Conservation (phyloP, 2,888 invertebrate genomes). For the Unio delphinus region DNA sequence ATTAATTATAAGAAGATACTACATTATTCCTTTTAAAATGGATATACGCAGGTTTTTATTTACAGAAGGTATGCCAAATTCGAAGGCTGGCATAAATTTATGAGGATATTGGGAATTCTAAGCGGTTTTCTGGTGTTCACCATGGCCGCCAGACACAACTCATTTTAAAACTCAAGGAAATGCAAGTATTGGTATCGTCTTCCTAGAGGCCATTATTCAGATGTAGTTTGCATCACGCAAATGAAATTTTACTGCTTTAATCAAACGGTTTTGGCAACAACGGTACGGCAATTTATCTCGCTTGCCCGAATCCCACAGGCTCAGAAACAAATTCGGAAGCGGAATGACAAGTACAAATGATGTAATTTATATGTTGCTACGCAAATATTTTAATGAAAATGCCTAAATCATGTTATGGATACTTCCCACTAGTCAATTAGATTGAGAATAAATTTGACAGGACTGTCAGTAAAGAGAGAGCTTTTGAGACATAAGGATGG, state of each 20-base stretch:
- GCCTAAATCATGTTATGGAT: conserved; percentile 31
- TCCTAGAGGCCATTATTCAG: conserved; percentile 43
- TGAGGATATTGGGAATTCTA: too few species aligned
- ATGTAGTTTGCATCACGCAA: conserved; percentile 42
- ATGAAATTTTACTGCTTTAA: conserved; percentile 47
- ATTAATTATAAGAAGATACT: too few species aligned
- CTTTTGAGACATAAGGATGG: conserved; percentile 31
- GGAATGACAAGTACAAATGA: conserved; percentile 41
- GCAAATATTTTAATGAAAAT: conserved; percentile 44
- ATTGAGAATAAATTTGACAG: conserved; percentile 37
- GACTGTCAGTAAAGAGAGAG: conserved; percentile 40
- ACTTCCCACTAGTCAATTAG: conserved; percentile 30
- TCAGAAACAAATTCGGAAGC: conserved; percentile 26
- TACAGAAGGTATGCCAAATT: too few species aligned
- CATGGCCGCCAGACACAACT: too few species aligned
- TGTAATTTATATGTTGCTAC: conserved; percentile 42
- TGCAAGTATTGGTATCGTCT: conserved; percentile 32
- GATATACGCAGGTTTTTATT: conserved; percentile 16
- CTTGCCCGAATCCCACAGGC: conserved; percentile 25
- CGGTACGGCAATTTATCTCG: conserved; percentile 35
- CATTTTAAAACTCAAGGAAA: conserved; percentile 34
- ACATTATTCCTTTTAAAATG: conserved; percentile 19
- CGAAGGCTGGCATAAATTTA: too few species aligned
- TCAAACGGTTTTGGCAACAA: conserved; percentile 41
- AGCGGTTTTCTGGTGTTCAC: too few species aligned